Conservation (phyloP, 1,140 invertebrate genomes). For the Drosophila nikananu region DNA sequence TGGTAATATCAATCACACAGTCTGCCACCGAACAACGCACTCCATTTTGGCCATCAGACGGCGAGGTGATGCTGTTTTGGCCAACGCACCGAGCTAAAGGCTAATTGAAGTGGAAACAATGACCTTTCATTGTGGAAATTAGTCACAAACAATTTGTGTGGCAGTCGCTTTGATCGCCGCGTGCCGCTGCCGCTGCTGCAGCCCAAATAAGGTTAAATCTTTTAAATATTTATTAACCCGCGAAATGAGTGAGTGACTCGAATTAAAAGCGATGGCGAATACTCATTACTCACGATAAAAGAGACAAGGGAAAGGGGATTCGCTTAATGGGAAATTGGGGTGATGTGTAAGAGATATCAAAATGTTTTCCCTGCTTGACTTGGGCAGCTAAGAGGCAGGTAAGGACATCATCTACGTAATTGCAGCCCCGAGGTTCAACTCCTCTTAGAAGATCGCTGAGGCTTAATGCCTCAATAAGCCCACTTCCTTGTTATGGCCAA, state of each 20-base stretch:
- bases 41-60: slow-evolving; percentile 62
- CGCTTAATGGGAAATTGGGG: not conserved
- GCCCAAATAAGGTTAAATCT: slow-evolving; percentile 52
- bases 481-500: slow-evolving; percentile 17
- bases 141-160: slow-evolving; percentile 72
- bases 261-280: slow-evolving; percentile 10
- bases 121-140: slow-evolving; percentile 78
- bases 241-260: slow-evolving; percentile 20
- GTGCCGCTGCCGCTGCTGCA: no score
- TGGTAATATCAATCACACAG: slow-evolving; percentile 12
- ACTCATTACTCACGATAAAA: not conserved
- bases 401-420: slow-evolving; percentile 11
- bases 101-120: slow-evolving; percentile 82
- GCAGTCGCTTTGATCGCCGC: slow-evolving; percentile 31
- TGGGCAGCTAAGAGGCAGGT: not conserved
- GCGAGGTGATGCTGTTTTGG: slow-evolving; percentile 10
- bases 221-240: slow-evolving; percentile 38
- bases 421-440: slow-evolving; percentile 6
- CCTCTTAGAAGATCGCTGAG: not conserved
- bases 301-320: not conserved
- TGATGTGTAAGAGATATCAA: not conserved
- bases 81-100: slow-evolving; percentile 50
- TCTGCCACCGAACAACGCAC: slow-evolving; percentile 23
- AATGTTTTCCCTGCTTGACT: not conserved
- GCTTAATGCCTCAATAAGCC: not conserved